Conservation (phyloP, 2,888 invertebrate species). For the Gastracanthus pulcherrimus region DNA sequence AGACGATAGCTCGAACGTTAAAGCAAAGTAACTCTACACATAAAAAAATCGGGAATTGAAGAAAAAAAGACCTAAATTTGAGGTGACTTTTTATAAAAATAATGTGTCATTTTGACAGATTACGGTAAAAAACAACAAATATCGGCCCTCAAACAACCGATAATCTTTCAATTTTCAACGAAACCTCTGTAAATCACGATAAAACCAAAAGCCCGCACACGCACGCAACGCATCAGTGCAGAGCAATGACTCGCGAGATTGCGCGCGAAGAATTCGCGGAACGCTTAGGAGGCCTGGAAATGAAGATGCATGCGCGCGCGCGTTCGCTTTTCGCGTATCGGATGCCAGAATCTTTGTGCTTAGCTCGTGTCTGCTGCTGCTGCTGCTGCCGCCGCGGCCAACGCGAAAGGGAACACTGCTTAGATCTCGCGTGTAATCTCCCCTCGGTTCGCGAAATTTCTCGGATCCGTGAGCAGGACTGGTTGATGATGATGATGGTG, state of each 20-base stretch:
- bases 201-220: no score
- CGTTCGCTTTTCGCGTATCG: constrained; percentile 52
- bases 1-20: no score
- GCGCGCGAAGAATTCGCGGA: constrained; percentile 59
- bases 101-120: no score
- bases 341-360: constrained; percentile 64
- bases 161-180: not conserved
- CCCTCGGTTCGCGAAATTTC: not conserved
- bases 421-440: not conserved
- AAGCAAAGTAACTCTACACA: no score
- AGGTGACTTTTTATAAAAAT: no score
- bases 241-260: constrained; percentile 18
- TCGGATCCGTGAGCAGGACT: not conserved
- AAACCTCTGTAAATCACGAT: no score
- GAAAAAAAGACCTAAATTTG: no score
- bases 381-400: no score
- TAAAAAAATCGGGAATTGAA: no score
- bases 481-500: not conserved
- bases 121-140: no score
- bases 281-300: constrained; percentile 58
- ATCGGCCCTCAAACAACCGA: not conserved
- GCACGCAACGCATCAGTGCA: not conserved
- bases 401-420: not conserved
- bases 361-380: constrained; percentile 63
- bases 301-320: constrained; percentile 44